Conservation (phyloP, 2,113 vertebrate species). For the Corydoras maculifer region DNA sequence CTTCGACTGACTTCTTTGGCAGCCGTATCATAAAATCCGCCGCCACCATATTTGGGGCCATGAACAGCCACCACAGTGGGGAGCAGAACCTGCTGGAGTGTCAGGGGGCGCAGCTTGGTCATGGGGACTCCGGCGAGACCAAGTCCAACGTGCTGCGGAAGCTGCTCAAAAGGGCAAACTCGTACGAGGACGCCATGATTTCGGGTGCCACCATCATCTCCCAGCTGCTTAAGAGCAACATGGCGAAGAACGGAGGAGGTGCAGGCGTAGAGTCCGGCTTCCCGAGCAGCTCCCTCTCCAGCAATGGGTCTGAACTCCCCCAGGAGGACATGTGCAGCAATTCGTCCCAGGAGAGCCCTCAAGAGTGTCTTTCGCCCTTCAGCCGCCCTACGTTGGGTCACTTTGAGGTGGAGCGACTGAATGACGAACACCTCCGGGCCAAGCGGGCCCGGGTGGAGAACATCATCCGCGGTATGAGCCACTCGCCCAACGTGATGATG, state of each 20-base stretch:
- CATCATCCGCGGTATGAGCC: constrained; percentile 98
- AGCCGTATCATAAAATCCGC: constrained; percentile 79
- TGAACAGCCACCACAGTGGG: constrained; percentile 91
- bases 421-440: constrained; percentile 95
- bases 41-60: constrained; percentile 90
- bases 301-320: constrained; percentile 87
- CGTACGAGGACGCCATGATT: constrained; percentile 98
- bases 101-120: constrained; percentile 85
- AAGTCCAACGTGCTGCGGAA: constrained; percentile 98
- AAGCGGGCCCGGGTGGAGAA: constrained; percentile 97
- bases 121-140: constrained; percentile 73
- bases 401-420: constrained; percentile 92
- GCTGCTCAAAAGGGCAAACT: constrained; percentile 98
- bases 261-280: constrained; percentile 75
- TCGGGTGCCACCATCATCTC: constrained; percentile 98
- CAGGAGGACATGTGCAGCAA: constrained; percentile 97
- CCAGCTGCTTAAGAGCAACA: constrained; percentile 98
- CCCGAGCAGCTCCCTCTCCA: constrained; percentile 89
- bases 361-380: constrained; percentile 95
- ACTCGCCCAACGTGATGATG: constrained; percentile 84
- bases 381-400: constrained; percentile 83
- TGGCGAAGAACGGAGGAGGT: constrained; percentile 87
- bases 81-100: constrained; percentile 91
- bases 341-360: constrained; percentile 94
- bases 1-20: constrained; percentile 78